These are phyloP conservation scores for Megalurothrips usitatus DNA, from an alignment of 2,888 invertebrate species.

Conservation along the genomic window DNA sequence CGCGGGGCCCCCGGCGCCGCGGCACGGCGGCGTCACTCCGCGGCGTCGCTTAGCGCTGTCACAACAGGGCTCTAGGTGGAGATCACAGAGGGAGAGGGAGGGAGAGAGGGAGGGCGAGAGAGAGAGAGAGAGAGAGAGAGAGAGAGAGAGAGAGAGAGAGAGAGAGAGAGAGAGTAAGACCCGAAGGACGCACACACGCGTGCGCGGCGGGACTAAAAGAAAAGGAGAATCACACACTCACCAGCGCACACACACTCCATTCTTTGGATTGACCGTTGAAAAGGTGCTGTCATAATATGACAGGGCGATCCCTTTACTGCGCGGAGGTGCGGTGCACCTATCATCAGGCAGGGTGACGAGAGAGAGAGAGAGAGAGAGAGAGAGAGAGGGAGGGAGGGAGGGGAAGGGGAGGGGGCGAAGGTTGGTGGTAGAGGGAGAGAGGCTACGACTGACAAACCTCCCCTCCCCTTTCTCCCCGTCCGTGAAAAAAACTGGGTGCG, in stretches of 20 bases:
- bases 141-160: not conserved
- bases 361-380: too few relatives aligned
- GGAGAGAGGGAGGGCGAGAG: not conserved
- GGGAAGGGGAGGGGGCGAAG: too few relatives aligned
- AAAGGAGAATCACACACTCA: slow-evolving; percentile 2
- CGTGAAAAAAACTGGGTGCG: too few relatives aligned
- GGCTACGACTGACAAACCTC: too few relatives aligned
- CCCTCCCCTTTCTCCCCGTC: too few relatives aligned
- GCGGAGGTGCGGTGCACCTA: not conserved
- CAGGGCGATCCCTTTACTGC: not conserved
- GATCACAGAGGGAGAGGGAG: not conserved
- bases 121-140: not conserved
- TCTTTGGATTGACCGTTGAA: slow-evolving; percentile 15
- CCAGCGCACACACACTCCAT: not conserved
- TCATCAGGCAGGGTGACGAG: too few relatives aligned
- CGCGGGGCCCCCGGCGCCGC: too few relatives aligned
- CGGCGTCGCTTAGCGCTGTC: not conserved
- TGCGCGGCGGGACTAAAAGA: not conserved
- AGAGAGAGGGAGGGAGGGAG: too few relatives aligned
- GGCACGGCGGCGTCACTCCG: not conserved
- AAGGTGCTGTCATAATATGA: slow-evolving; percentile 25
- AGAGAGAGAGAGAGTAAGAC: not conserved
- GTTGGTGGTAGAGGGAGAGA: too few relatives aligned
- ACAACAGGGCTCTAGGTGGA: not conserved
- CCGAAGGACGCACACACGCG: not conserved